Base-by-base conservation (phyloP, 2,113 vertebrate species). In the Zosterops pallidus region DNA sequence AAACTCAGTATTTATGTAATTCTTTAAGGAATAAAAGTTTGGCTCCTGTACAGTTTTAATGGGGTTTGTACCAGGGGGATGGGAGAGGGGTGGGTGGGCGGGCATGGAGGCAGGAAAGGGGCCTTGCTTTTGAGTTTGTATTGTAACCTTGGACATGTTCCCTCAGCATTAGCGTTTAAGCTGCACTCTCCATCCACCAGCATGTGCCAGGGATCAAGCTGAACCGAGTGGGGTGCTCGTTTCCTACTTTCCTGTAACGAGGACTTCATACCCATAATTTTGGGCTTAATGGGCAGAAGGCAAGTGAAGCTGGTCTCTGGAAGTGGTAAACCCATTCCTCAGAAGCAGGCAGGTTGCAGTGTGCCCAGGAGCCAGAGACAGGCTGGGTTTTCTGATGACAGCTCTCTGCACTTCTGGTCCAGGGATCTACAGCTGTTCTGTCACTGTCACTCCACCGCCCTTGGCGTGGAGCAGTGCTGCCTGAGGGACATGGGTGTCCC, bases 1-100 rank as follows among this genome's bases (percentile, higher is more conserved):
- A 98, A 98, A 98, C 98, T 98, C 98, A 98, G 98, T 98, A 98
- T 98, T 98, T 98, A 98, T 98, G 98, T 98, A 98, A 98, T 98
- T 98, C 98, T 98, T 98, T 98, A 97, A 98, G 98, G 98, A 97
- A 97, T 97, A 96, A 96, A 97, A 95, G 96, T 97, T 97, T 95
- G 95, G 96, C 96, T 96, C 96, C 97, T 97, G 96, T 97, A 97
- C 96, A 97, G 96, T 97, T 97, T 97, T 97, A 94, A 97, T 96
- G 96, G 97, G 97, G 94, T 97, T 97, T 97, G 95, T 97, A 97
- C 88, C 80, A 78, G 81, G 84, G 96, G 95, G 69, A 82, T 52
- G 92, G 97, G 94, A 76, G 83, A 74, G 88, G 90, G 88, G 94
- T 50, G 82, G 88, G 94, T 41, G 83, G 95, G 96, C 49, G 94